Evolutionary conservation across 1,140 invertebrate genomes (phyloP).

Genomic region (Hyles euphorbiae): DNA sequence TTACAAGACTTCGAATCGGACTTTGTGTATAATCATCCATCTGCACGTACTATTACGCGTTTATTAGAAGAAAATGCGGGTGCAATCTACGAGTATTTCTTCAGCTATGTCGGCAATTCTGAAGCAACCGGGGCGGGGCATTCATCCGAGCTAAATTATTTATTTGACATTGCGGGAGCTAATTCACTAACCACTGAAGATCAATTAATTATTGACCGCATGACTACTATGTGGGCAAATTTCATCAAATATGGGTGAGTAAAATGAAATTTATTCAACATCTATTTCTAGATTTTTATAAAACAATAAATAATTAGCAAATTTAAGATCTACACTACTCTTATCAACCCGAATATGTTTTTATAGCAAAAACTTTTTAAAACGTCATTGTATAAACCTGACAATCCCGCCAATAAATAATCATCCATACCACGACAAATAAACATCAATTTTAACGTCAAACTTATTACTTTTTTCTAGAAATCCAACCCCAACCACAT

Average conservation of each 20-base stretch:
- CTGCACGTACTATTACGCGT: conserved; percentile 40
- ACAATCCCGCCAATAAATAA: no score
- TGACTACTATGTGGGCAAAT: conserved; percentile 52
- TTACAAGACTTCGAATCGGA: conserved; percentile 54
- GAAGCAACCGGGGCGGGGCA: conserved; percentile 31
- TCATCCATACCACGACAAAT: neutral
- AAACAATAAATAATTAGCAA: no score
- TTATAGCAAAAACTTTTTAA: no score
- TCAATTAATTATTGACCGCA: conserved; percentile 36
- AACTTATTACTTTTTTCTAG: conserved; percentile 36
- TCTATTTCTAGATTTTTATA: conserved; percentile 1
- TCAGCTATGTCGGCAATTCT: conserved; percentile 41
- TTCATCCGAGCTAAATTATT: conserved; percentile 47
- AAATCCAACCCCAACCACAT: conserved; percentile 47
- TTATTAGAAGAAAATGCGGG: conserved; percentile 50
- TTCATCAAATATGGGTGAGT: conserved; percentile 63
- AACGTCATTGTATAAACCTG: no score
- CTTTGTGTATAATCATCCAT: conserved; percentile 51
- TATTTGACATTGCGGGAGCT: conserved; percentile 35
- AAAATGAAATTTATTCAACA: conserved; percentile 2
- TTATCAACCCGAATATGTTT: no score
- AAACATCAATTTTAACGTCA: neutral
- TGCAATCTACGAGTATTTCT: conserved; percentile 54
- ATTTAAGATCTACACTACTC: no score
- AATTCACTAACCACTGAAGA: conserved; percentile 25